Conservation (phyloP, 2,113 vertebrate species). For the Sitta europaea region DNA sequence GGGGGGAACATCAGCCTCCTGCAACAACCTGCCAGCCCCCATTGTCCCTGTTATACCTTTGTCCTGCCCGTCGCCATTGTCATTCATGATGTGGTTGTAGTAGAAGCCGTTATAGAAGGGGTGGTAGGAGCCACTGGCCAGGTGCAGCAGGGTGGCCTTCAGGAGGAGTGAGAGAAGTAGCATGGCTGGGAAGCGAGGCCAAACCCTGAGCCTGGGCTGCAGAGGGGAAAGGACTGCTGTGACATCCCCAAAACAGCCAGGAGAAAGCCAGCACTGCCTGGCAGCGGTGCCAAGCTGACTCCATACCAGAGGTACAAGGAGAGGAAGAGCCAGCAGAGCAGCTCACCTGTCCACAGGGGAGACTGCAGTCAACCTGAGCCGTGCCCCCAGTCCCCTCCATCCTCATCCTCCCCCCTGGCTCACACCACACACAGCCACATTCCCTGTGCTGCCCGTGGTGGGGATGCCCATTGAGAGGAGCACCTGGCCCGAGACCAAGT, state of each 20-base stretch:
- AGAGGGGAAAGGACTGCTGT: background rate
- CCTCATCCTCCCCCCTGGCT: background rate
- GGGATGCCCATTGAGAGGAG: fast-evolving
- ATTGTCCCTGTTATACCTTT: slow-evolving; percentile 46
- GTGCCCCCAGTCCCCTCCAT: background rate
- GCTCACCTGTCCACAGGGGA: fast-evolving
- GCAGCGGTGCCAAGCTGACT: background rate
- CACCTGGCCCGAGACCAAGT: fast-evolving
- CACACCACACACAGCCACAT: fast-evolving
- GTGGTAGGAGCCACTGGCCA: slow-evolving; percentile 1
- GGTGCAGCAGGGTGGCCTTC: slow-evolving; percentile 52
- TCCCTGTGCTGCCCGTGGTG: fast-evolving
- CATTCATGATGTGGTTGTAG: slow-evolving; percentile 78
- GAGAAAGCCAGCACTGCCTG: background rate
- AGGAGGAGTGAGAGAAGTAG: slow-evolving; percentile 30
- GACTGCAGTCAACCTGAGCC: background rate
- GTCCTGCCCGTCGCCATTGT: slow-evolving; percentile 59
- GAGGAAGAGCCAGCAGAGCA: background rate
- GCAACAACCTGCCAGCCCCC: too few relatives aligned
- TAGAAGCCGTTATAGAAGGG: slow-evolving; percentile 86
- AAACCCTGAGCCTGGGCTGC: background rate
- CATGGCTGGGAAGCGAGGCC: background rate
- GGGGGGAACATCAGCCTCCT: background rate
- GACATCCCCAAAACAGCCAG: background rate
- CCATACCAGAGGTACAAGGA: background rate